These are phyloP conservation scores for Orgyia antiqua DNA, from an alignment of 2,888 invertebrate genomes.

Conservation along the genomic window DNA sequence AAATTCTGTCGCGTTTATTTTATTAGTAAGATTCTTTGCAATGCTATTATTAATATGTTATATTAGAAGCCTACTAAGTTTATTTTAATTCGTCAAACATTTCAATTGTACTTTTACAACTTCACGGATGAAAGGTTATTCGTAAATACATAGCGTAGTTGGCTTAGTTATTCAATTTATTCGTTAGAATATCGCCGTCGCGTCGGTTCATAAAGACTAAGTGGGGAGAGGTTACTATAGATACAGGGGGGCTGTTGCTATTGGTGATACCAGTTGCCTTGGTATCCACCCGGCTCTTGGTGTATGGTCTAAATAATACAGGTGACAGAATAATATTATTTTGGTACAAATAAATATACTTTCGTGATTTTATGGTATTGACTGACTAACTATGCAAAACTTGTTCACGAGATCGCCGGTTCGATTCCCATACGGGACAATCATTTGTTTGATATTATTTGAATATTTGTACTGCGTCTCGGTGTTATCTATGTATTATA, in stretches of 20 bases:
- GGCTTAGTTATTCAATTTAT: conserved; percentile 30
- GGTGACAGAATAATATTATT: conserved; percentile 6
- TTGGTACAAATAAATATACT: not conserved
- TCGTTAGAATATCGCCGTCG: conserved; percentile 37
- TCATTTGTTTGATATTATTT: too few relatives aligned
- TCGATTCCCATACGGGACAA: too few relatives aligned
- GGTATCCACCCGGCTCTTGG: conserved; percentile 37
- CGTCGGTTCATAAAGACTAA: conserved; percentile 50
- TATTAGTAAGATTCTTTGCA: too few relatives aligned
- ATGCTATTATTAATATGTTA: too few relatives aligned
- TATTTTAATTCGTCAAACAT: conserved; percentile 16
- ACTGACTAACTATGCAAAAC: too few relatives aligned
- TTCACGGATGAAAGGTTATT: conserved; percentile 34
- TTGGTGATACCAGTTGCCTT: conserved; percentile 58
- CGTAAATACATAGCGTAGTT: conserved; percentile 43
- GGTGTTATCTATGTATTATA: too few relatives aligned
- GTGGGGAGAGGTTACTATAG: conserved; percentile 54
- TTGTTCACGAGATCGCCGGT: too few relatives aligned
- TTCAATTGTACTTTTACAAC: conserved; percentile 31
- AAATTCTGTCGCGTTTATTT: too few relatives aligned
- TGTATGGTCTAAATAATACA: conserved; percentile 24
- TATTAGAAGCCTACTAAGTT: too few relatives aligned
- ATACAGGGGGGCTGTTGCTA: conserved; percentile 58
- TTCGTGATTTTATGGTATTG: too few relatives aligned
- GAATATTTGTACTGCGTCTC: too few relatives aligned